Base-by-base conservation (phyloP, 1,140 invertebrate genomes). In the Hylaeus volcanicus region DNA sequence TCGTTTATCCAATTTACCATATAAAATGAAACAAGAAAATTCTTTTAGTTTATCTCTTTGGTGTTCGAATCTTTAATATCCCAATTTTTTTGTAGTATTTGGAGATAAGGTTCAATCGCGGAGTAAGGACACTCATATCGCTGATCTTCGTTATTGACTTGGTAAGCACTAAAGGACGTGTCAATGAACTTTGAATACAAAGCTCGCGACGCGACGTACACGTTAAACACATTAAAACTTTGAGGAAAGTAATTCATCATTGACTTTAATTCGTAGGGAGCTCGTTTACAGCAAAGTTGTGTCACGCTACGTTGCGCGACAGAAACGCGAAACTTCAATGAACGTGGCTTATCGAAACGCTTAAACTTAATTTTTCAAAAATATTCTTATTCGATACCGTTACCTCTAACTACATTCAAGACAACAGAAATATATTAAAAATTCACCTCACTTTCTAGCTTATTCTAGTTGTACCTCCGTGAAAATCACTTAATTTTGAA, bases 71-170 rank as follows among this genome's bases (percentile, higher is more conserved):
- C 56, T n/a, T 12, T 26, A 3, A 14, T 45, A 8, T 39, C 5
- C 5, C 8, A 11, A 37, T 90, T 81, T 88, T 89, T 86, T 94
- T 95, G 87, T 93, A 97, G 96, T 98, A 97, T 90, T 94, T 97
- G 79, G 96, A 97, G 87, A 91, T 96, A 81, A 92, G 96, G 78
- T 97, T 97, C 88, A 94, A 94, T 88, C 93, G 94, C 63, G 88
- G 92, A 14, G 94, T 97, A 63, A 93, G 96, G 60, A 94, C 95
- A 69, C 92, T 96, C 61, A 95, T 96, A 73, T 96, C 96, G 0
- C 91, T 95, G 60, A 94, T 96, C 89, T 97, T 97, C 88, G 94
- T 96, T 8, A 88, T 96, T 65, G 95, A 96, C 89, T 95, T 96
- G 94, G 95, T 96, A 92, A 94, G 90, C 74, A 3, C 72, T 12